These are phyloP conservation scores for Pipistrellus nathusii DNA, from an alignment of 2,797 vertebrate genomes.

Conservation along the genomic window DNA sequence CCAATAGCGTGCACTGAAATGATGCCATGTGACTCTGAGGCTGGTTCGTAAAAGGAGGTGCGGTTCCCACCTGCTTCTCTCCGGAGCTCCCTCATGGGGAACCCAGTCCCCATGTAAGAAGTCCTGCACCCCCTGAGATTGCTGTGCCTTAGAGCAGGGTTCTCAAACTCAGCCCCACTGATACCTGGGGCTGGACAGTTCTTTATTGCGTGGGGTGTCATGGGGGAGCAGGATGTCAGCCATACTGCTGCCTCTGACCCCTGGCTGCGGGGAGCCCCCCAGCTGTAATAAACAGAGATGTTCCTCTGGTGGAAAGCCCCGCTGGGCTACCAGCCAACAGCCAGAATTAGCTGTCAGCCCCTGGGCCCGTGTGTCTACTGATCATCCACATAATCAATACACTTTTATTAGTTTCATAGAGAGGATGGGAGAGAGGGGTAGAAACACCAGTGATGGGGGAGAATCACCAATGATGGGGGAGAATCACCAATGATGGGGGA, in stretches of 20 bases:
- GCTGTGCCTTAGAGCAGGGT: background rate
- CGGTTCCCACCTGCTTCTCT: background rate
- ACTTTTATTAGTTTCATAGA: no score
- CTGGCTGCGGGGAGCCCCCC: no score
- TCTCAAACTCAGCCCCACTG: background rate
- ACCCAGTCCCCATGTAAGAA: fast-evolving
- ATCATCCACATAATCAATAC: background rate
- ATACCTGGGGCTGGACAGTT: background rate
- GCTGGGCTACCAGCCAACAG: background rate
- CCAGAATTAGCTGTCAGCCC: background rate
- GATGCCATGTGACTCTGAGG: background rate
- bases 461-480: no score
- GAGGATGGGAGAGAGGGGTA: no score
- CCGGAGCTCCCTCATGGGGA: background rate
- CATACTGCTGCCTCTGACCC: background rate
- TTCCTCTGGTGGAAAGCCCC: background rate
- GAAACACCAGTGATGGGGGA: no score
- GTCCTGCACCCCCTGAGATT: fast-evolving
- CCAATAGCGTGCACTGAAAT: background rate
- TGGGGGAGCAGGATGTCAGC: background rate
- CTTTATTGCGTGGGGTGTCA: background rate
- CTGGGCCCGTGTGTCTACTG: fast-evolving
- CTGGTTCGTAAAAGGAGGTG: background rate
- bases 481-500: no score
- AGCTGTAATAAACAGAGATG: background rate